A percentile compares a stretch with the other conserved stretches of the same genome.
Conservation (phyloP, 2,888 invertebrate genomes). For the Dexiosoma caninum region DNA sequence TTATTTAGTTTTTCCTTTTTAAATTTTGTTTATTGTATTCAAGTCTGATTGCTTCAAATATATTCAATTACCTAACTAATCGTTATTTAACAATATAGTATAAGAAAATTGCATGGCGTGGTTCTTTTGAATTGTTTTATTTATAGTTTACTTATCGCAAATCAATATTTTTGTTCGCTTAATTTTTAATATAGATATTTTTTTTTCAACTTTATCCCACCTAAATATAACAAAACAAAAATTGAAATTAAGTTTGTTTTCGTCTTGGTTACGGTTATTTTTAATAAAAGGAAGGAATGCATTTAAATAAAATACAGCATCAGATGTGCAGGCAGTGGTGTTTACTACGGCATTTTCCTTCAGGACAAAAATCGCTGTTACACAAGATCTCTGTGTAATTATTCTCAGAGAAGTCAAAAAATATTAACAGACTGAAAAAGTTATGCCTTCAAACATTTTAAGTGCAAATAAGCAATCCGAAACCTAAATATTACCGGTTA, state of each 20-base stretch:
- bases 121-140: neutral
- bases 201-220: neutral
- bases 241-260: slow-evolving; percentile 20
- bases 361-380: too few relatives aligned
- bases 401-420: too few relatives aligned
- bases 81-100: neutral
- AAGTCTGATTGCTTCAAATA: neutral
- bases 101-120: slow-evolving; percentile 41
- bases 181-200: neutral
- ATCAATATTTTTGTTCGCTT: slow-evolving; percentile 1
- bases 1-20: slow-evolving; percentile 16
- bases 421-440: too few relatives aligned
- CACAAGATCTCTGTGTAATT: too few relatives aligned
- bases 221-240: neutral
- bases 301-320: neutral
- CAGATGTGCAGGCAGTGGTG: neutral
- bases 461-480: too few relatives aligned
- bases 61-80: neutral
- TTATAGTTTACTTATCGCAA: slow-evolving; percentile 21
- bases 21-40: neutral
- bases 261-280: slow-evolving; percentile 37
- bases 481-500: too few relatives aligned
- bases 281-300: slow-evolving; percentile 36
- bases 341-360: too few relatives aligned
- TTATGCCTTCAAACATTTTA: too few relatives aligned